Evolutionary conservation across 2,888 invertebrate genomes (phyloP), one percentile per base, ranked within the genome.

Genomic region (Phoronis australis): DNA sequence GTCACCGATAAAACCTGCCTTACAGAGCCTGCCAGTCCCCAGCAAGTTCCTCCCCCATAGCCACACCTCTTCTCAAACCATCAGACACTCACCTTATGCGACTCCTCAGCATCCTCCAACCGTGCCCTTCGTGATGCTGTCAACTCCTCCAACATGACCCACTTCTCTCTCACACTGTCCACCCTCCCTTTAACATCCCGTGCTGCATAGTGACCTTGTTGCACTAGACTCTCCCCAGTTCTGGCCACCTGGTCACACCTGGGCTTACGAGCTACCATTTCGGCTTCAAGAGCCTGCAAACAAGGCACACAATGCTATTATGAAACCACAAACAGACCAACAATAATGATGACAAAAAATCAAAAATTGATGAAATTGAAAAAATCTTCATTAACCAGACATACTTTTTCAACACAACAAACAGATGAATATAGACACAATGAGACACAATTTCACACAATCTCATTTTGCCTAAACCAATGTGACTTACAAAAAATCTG

Each of bases 141-240:
- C 20, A 94, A 79, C 54, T 90, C 87, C 26, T 89, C 84, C n/a
- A 97, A 80, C n/a, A 85, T 83, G 54, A 86, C 85, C 95, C 95
- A 96, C 69, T 91, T 88, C 56, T 87, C 85, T 71, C 85, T 84
- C 43, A 93, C 80, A 6, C 86, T 86, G 21, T 86, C 86, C 52
- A 97, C 84, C 48, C 95, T 84, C 26, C 86, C 84, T 65, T 87
- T 85, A 41, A 95, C 88, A 76, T 93, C 92, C 0, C 82, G 77
- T 26, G 86, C 84, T 54, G 88, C 86, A 0, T 90, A 87, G 78
- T 94, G 93, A 51, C 86, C 84, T 26, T 88, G 88, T 45, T 83
- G 82, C 21, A 93, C 87, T 6, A 94, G 75, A 54, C 85, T 84
- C 53, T 82, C 81, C 65, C 92, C 92, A 59, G 82, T 84, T 68